Conservation (phyloP, 2,888 invertebrate genomes). For the Sphinx pinastri region DNA sequence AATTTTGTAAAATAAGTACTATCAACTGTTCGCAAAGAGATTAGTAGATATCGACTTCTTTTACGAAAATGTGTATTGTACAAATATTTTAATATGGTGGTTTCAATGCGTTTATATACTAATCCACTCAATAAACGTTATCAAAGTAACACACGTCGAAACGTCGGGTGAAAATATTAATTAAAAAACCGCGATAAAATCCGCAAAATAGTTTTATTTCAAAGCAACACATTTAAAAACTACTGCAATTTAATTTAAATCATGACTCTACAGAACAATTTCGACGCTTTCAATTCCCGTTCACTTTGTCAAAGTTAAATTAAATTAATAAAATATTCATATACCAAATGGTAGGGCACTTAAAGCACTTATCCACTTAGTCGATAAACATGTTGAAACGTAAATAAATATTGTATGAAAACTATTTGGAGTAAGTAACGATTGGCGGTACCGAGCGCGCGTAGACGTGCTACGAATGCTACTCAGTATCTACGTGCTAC, state of each 20-base stretch:
- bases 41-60: not conserved
- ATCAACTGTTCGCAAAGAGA: not conserved
- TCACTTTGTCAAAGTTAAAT: slow-evolving; percentile 20
- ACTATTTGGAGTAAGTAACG: slow-evolving; percentile 49
- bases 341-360: slow-evolving; percentile 16
- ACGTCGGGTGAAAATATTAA: no score
- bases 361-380: slow-evolving; percentile 18
- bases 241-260: not conserved
- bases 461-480: slow-evolving; percentile 76
- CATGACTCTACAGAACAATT: slow-evolving; percentile 3
- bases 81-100: no score
- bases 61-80: no score
- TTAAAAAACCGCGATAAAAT: no score
- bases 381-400: slow-evolving; percentile 28
- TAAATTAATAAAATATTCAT: slow-evolving; percentile 25
- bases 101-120: no score
- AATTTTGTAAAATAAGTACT: no score
- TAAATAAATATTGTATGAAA: slow-evolving; percentile 54
- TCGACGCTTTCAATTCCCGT: not conserved
- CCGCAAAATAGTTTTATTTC: no score
- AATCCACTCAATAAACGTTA: no score
- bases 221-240: no score
- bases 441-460: slow-evolving; percentile 54
- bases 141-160: no score
- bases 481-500: slow-evolving; percentile 48